These are phyloP conservation scores for Hirundo rustica DNA, from an alignment of 2,797 vertebrate genomes.

Conservation along the genomic window DNA sequence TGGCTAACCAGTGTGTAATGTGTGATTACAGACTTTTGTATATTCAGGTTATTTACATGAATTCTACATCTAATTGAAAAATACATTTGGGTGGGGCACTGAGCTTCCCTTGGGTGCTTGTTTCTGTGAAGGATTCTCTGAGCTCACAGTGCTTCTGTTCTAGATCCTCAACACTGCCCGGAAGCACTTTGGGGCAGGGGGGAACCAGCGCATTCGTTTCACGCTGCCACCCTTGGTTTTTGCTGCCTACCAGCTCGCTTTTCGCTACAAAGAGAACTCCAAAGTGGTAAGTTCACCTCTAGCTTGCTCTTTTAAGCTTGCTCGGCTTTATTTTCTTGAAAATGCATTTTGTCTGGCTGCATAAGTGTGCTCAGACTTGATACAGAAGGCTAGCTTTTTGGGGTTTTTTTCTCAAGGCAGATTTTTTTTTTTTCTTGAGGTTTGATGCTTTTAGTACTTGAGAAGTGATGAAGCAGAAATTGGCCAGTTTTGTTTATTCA, in stretches of 20 bases:
- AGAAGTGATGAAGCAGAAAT: background rate
- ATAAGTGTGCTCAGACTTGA: background rate
- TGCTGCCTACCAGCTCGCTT: slow-evolving; percentile 95
- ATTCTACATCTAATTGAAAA: background rate
- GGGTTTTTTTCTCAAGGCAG: background rate
- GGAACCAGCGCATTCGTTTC: slow-evolving; percentile 96
- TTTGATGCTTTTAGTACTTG: background rate
- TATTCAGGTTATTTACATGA: background rate
- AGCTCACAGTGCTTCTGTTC: background rate
- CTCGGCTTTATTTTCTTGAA: background rate
- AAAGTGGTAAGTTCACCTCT: slow-evolving; percentile 80
- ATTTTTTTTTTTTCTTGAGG: background rate
- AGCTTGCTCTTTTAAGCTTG: background rate
- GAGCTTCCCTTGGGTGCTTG: background rate
- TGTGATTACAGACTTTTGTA: background rate
- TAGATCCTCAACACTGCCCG: slow-evolving; percentile 97
- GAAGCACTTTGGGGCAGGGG: slow-evolving; percentile 97
- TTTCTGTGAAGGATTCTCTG: background rate
- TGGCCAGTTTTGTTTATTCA: background rate
- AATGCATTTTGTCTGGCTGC: background rate
- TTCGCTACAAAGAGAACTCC: slow-evolving; percentile 94
- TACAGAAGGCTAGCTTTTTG: background rate
- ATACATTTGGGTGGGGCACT: rapidly evolving
- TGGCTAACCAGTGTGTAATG: background rate
- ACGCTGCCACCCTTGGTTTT: slow-evolving; percentile 95